phyloP scores from a whole-genome alignment of 2,797 vertebrate species.

The Liparis tanakae region DNA sequence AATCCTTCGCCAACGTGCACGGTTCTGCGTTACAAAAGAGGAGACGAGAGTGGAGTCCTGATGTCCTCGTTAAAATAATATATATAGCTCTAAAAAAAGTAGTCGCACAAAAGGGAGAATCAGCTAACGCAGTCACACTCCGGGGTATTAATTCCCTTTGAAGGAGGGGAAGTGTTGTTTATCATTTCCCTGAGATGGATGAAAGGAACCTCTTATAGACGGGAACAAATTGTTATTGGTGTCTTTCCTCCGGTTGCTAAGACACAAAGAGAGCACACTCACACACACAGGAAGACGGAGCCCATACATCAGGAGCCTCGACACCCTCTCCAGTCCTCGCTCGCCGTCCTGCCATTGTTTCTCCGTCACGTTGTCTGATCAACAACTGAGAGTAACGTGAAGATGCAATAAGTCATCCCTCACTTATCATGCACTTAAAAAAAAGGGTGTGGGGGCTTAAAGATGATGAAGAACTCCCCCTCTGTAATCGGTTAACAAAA shows the following conservation, averaged over 20 bases:
- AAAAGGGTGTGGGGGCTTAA: no score
- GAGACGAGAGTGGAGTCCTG: not conserved
- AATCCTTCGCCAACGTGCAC: not conserved
- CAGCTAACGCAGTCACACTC: slow-evolving; percentile 16
- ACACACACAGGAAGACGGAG: slow-evolving; percentile 54
- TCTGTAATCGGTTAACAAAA: not conserved
- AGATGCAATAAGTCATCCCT: not conserved
- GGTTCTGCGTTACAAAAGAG: slow-evolving; percentile 18
- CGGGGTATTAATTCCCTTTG: slow-evolving; percentile 43
- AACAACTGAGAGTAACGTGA: slow-evolving; percentile 6
- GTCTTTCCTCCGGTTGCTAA: slow-evolving; percentile 54
- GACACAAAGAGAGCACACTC: slow-evolving; percentile 46
- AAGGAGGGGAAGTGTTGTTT: slow-evolving; percentile 54
- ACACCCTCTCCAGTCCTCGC: slow-evolving; percentile 10
- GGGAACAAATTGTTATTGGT: slow-evolving; percentile 41
- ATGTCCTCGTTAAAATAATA: slow-evolving; percentile 21
- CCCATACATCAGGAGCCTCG: slow-evolving; percentile 38
- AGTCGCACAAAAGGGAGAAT: slow-evolving; percentile 16
- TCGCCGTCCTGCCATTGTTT: slow-evolving; percentile 41
- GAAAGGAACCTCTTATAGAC: slow-evolving; percentile 52
- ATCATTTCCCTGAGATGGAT: slow-evolving; percentile 58
- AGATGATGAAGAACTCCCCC: not conserved
- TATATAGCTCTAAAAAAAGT: not conserved
- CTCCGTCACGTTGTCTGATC: not conserved
- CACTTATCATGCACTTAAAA: not conserved